These are phyloP conservation scores for Cynocephalus volans DNA, from an alignment of 2,113 vertebrate genomes.

Conservation along the genomic window DNA sequence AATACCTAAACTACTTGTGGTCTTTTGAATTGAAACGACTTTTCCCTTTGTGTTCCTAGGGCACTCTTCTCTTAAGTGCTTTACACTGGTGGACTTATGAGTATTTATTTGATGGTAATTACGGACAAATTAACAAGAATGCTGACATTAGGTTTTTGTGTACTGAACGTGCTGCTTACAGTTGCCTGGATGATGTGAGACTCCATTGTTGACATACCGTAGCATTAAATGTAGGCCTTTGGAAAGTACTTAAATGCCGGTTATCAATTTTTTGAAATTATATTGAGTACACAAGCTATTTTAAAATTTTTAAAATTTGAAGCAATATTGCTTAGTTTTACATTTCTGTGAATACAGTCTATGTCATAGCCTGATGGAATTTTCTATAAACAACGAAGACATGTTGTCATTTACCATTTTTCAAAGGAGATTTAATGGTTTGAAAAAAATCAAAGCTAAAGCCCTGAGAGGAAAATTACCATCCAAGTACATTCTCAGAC, in stretches of 20 bases:
- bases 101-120: slow-evolving; percentile 50
- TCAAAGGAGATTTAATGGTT: slow-evolving; percentile 60
- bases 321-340: slow-evolving; percentile 46
- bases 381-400: slow-evolving; percentile 57
- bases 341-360: slow-evolving; percentile 38
- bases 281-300: slow-evolving; percentile 3
- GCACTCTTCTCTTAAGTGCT: slow-evolving; percentile 40
- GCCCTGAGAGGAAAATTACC: slow-evolving; percentile 55
- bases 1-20: slow-evolving; percentile 31
- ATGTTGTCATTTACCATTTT: slow-evolving; percentile 53
- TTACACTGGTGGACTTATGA: slow-evolving; percentile 1
- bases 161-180: slow-evolving; percentile 45
- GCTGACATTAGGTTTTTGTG: slow-evolving; percentile 37
- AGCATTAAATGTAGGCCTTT: slow-evolving; percentile 33
- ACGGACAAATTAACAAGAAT: slow-evolving; percentile 56
- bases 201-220: slow-evolving; percentile 27
- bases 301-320: not conserved
- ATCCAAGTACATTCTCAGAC: not conserved
- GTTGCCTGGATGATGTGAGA: slow-evolving; percentile 30
- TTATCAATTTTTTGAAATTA: slow-evolving; percentile 54
- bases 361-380: not conserved
- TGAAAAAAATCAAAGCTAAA: slow-evolving; percentile 58
- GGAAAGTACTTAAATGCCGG: slow-evolving; percentile 53
- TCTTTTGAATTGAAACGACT: slow-evolving; percentile 63
- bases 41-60: not conserved